Base-by-base conservation (phyloP, 2,113 vertebrate genomes). In the Rhipidura dahli region DNA sequence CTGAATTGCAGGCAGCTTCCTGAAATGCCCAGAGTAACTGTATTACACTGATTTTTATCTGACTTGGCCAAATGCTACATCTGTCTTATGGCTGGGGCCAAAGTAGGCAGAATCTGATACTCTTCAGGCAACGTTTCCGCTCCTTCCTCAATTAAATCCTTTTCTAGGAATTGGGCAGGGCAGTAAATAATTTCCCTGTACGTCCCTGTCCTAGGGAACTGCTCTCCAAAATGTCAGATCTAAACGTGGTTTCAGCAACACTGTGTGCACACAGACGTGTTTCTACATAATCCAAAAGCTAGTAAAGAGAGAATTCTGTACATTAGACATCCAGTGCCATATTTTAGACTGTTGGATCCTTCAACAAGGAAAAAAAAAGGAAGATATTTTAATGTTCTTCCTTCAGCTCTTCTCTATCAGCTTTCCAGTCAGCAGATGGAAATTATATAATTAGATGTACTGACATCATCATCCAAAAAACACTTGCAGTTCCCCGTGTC, bases 341-440 rank as follows among this genome's bases (percentile, higher is more conserved):
- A 71, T 72, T 79, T 83, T 47, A 85, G 68, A 60, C 47, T 69
- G 66, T 3, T 89, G 50, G 66, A 80, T 57, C 33, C 64, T 56
- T 81, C 80, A 71, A 59, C 12, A 78, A 94, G 23, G 9, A 31
- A 56, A 56, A 69, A 69, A 60, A 56, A 56, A 35, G 7, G 35
- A 64, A 23, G 26, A 11, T 49, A 87, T 56, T 70, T 94, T 79
- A 9, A 85, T 63, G 33, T 65, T 90, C 53, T 91, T 84, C 61
- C 61, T 75, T 87, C 37, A 83, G 33, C 70, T 90, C 64, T 77
- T 77, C 72, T 87, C 60, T 20, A 79, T 18, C 84, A 93, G 66
- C 68, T 87, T 86, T 80, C 71, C 42, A 88, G 68, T 63, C 84
- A 94, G 50, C 82, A 96, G 89, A 95, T 90, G 78, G 75, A 94